phyloP scores from a whole-genome alignment of 2,797 vertebrate genomes.

The Tinamus major region DNA sequence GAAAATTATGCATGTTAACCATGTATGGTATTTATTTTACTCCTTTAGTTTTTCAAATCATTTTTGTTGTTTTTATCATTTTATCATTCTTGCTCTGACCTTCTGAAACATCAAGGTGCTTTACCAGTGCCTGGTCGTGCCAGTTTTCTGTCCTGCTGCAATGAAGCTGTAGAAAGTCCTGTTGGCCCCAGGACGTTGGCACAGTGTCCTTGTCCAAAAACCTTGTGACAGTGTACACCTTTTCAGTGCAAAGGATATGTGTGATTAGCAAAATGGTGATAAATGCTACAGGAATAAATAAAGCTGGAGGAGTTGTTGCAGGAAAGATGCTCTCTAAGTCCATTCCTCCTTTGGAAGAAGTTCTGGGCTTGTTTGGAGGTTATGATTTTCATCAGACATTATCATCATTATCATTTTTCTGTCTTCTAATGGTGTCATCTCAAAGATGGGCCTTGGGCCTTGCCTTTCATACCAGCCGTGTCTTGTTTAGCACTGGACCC shows the following conservation, averaged over 20 bases:
- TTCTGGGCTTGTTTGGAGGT: accelerated
- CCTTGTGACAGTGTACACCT: accelerated
- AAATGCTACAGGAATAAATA: background rate
- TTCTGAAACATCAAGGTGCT: background rate
- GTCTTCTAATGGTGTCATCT: constrained; percentile 32
- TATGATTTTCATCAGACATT: constrained; percentile 30
- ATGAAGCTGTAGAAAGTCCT: accelerated
- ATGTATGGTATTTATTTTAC: background rate
- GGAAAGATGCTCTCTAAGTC: background rate
- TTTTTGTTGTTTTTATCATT: background rate
- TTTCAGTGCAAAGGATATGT: background rate
- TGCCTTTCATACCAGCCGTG: constrained; percentile 9
- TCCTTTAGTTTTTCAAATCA: background rate
- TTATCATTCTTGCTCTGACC: background rate
- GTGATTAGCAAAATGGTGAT: accelerated
- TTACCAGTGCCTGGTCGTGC: background rate
- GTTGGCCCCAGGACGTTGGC: accelerated
- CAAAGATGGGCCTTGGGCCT: constrained; percentile 55
- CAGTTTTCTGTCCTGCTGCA: background rate
- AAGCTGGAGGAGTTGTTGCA: background rate
- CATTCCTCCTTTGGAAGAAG: background rate
- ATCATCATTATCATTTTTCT: constrained; percentile 35
- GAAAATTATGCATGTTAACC: background rate
- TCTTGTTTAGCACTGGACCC: constrained; percentile 44
- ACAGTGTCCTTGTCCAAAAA: background rate